Percentiles rank a stretch among this genome's conserved stretches.
These are phyloP conservation scores for Ophiothrix spiculata DNA, from an alignment of 35 echinoderm and acorn worm species.

Conservation along the genomic window DNA sequence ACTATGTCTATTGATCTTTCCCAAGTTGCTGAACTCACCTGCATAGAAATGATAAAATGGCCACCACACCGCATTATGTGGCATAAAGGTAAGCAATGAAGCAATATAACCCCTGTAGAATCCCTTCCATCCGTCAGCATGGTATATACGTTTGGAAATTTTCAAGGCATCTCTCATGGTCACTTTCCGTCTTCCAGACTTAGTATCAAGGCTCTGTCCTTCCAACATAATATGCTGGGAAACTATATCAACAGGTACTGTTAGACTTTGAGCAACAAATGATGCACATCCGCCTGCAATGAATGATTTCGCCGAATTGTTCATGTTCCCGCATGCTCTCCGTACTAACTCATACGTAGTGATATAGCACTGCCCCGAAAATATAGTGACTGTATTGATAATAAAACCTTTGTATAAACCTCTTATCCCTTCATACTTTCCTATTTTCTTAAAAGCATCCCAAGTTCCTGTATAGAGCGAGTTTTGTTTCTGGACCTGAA, in stretches of 20 bases:
- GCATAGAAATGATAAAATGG: constrained; percentile 98
- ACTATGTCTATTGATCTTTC: background rate
- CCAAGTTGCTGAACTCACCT: constrained; percentile 44
- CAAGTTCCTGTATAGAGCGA: constrained; percentile 78
- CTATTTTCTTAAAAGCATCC: constrained; percentile 94
- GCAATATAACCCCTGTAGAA: constrained; percentile 92
- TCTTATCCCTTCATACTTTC: constrained; percentile 77
- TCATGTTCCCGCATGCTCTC: constrained; percentile 47
- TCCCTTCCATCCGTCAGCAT: constrained; percentile 59
- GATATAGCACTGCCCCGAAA: constrained; percentile 85
- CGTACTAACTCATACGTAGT: constrained; percentile 78
- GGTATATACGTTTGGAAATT: constrained; percentile 45
- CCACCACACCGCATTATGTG: constrained; percentile 97
- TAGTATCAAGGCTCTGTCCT: constrained; percentile 57
- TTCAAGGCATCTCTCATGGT: constrained; percentile 43
- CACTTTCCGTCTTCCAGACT: constrained; percentile 43
- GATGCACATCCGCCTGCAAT: constrained; percentile 81
- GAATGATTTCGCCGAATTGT: constrained; percentile 68
- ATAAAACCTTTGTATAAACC: constrained; percentile 93
- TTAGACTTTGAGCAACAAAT: constrained; percentile 82
- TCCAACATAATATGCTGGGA: constrained; percentile 85
- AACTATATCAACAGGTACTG: constrained; percentile 83
- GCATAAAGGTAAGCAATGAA: constrained; percentile 85
- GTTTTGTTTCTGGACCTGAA: constrained; percentile 82
- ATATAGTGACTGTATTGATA: constrained; percentile 68